Conservation (phyloP, 2,113 vertebrate species). For the Rhizomys pruinosus region DNA sequence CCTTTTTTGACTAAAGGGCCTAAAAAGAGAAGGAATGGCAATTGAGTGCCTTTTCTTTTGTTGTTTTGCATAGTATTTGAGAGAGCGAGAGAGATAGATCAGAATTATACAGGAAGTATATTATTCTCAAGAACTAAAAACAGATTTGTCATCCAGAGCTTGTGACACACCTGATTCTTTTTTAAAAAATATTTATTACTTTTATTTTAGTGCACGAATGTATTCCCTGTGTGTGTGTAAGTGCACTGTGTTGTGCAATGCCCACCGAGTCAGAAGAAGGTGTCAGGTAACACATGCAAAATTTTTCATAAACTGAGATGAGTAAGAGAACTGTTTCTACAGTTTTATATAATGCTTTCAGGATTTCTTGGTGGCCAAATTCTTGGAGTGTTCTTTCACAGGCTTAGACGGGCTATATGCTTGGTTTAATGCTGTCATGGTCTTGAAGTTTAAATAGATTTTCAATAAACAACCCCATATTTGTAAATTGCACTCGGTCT, state of each 20-base stretch:
- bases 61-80: neutral
- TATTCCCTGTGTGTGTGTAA: no score
- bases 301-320: slow-evolving; percentile 19
- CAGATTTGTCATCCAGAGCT: slow-evolving; percentile 19
- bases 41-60: slow-evolving; percentile 11
- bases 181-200: no score
- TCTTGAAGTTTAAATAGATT: slow-evolving; percentile 17
- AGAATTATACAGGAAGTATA: neutral
- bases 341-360: neutral
- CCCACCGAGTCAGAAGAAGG: no score
- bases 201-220: no score
- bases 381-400: neutral
- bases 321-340: neutral
- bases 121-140: slow-evolving; percentile 33
- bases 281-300: neutral
- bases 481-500: neutral
- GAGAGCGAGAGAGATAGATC: neutral
- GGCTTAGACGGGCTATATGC: neutral
- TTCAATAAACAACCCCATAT: neutral
- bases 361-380: neutral
- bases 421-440: neutral
- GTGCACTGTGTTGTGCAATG: no score
- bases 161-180: neutral
- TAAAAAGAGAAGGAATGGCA: neutral
- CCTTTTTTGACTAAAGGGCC: slow-evolving; percentile 33